Base-by-base conservation (phyloP, 2,888 invertebrate genomes). In the Lasioglossum vierecki region DNA sequence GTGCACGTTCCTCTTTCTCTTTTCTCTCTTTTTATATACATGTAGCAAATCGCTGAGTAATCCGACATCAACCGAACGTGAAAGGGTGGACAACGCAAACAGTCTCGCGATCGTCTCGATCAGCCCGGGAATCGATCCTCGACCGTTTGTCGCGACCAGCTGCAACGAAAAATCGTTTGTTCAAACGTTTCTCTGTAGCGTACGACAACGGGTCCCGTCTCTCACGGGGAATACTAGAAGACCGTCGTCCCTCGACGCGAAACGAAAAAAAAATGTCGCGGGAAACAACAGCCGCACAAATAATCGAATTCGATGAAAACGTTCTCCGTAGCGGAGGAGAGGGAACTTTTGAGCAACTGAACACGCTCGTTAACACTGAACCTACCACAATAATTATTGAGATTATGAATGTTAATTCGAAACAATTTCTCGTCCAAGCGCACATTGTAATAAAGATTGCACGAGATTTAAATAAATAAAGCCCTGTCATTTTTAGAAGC, bases 271-370 rank as follows among this genome's bases (percentile, higher is more conserved):
- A 39, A 39, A 35, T 3, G 15, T 53, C 39, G 35, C 57, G 6
- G 35, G 1, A 73, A 60, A 66, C 35, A 22, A 76, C 18, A 35
- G 15, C 30, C 0, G 18, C 60, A 22, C 57, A 81, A 22, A 41
- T 26, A 13, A 53, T n/a, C 44, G 44, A 13, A 11, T 44, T 44
- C 44, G 44, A 44, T 44, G 44, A 13, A 79, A 78, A 22, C 15
- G 44, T 81, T 77, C 86, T 75, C 78, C 76, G 44, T 72, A 60
- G 76, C 80, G 80, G 63, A 11, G 79, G 73, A 86, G 86, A 80
- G 83, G 79, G 80, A 79, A 73, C 74, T 76, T 82, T 88, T 88
- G 84, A 88, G 86, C 86, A 88, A 87, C 80, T 35, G 53, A 87
- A 35, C 80, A 41, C 44, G 44, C 4, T 44, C 0, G 44, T 13